Conservation (phyloP, 2,113 vertebrate genomes). For the Phylloscopus whistleri region DNA sequence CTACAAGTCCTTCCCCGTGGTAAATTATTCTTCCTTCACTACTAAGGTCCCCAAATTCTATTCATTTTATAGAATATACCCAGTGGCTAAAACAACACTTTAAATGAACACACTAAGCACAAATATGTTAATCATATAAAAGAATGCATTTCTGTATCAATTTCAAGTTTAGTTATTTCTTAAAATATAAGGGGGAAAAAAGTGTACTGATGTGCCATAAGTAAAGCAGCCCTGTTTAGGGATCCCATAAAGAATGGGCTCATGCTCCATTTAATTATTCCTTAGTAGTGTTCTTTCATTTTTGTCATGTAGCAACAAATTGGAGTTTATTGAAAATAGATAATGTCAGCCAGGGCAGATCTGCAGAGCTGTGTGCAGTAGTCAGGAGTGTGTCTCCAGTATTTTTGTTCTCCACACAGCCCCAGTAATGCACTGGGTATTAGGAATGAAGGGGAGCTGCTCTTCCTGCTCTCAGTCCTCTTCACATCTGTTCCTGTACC, state of each 20-base stretch:
- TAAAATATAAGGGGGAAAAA: not conserved
- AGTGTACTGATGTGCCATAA: not conserved
- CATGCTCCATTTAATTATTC: not conserved
- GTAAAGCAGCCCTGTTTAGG: not conserved
- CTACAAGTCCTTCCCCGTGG: not conserved
- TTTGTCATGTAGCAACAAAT: not conserved
- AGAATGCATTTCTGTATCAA: not conserved
- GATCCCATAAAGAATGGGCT: not conserved
- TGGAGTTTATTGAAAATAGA: not conserved
- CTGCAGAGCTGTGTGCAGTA: not conserved
- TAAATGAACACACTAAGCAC: not conserved
- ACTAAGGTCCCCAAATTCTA: not conserved
- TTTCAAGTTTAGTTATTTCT: not conserved
- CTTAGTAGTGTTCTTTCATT: not conserved
- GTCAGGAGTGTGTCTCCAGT: not conserved
- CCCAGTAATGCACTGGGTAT: not conserved
- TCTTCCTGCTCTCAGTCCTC: not conserved
- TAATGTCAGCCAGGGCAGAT: not conserved
- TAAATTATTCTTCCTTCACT: not conserved
- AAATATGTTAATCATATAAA: not conserved
- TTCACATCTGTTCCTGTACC: not conserved
- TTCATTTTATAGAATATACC: not conserved
- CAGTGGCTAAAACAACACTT: not conserved
- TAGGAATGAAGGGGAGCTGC: not conserved
- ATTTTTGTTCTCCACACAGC: not conserved